Base-by-base conservation (phyloP, 2,888 invertebrate species). In the Dicyrtoma fusca region DNA sequence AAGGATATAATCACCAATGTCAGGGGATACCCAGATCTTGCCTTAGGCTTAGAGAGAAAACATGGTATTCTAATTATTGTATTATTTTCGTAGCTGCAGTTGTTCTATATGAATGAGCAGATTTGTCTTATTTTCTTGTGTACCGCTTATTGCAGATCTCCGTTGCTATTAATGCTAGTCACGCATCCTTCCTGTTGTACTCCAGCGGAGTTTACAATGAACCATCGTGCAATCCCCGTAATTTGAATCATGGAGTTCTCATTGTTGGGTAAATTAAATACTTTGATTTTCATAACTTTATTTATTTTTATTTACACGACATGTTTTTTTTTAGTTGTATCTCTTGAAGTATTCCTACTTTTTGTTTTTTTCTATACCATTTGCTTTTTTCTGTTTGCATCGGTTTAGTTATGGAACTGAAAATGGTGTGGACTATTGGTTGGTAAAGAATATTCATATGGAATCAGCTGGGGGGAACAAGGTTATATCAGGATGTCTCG, bases 181-280 rank as follows among this genome's bases (percentile, higher is more conserved):
- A 89, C 79, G 87, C 88, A 82, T 89, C 89, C 77, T 95, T 95
- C 89, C 94, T 94, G 85, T 90, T 92, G 83, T 95, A 95, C 85
- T 76, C 79, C 23, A 75, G 77, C 42, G 83, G 87, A 45, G 88
- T 95, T 72, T 95, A 95, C 85, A 88, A 87, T 82, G 94, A 95
- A 79, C 88, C 89, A 55, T 84, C 88, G 63, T 97, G 96, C 85
- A 82, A 82, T 70, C 89, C 90, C 80, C 81, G 80, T 3, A 80
- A 81, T 21, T 81, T 86, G 11, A 85, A 86, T 76, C 86, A 86
- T 77, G 86, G 85, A 53, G 86, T 86, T 1, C 81, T 86, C 57
- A 83, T 83, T 70, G 85, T 86, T 14, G 86, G 81, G 71, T 77
- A 70, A 57, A 69, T 21, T n/a, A 3, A 34, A 34, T 5, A 3